These are phyloP conservation scores for Calephelis virginiensis DNA, from an alignment of 1,140 invertebrate genomes.

Conservation along the genomic window DNA sequence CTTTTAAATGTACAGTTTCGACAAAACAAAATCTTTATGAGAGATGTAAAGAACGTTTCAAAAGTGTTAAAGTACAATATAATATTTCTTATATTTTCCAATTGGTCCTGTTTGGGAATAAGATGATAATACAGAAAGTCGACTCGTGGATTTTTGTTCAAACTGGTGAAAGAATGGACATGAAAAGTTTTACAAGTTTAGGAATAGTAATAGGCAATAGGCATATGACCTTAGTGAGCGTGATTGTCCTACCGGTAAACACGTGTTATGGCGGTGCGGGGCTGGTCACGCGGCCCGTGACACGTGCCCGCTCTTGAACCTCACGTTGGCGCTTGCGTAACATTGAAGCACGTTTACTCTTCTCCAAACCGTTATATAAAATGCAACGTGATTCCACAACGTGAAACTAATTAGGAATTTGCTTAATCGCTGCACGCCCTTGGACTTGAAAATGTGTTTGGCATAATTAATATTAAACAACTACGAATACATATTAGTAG, in stretches of 20 bases:
- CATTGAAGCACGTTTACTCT: slow-evolving; percentile 56
- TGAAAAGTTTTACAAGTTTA: background rate
- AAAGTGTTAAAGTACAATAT: too few relatives aligned
- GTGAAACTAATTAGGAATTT: slow-evolving; percentile 56
- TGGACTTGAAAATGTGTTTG: slow-evolving; percentile 28
- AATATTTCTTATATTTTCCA: too few relatives aligned
- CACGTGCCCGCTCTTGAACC: slow-evolving; percentile 68
- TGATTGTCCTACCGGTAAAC: slow-evolving; percentile 48
- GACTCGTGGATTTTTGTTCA: slow-evolving; percentile 5
- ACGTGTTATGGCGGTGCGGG: slow-evolving; percentile 40
- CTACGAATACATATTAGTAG: background rate
- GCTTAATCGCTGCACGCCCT: slow-evolving; percentile 36
- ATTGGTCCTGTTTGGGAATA: too few relatives aligned
- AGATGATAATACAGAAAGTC: too few relatives aligned
- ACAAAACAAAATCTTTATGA: too few relatives aligned
- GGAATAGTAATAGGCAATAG: slow-evolving; percentile 17
- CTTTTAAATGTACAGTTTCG: too few relatives aligned
- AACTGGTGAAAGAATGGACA: background rate
- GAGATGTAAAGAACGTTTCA: too few relatives aligned
- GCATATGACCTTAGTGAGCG: slow-evolving; percentile 44
- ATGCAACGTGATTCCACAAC: slow-evolving; percentile 64
- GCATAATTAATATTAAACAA: slow-evolving; percentile 1
- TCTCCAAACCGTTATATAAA: slow-evolving; percentile 70
- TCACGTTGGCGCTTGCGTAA: slow-evolving; percentile 72
- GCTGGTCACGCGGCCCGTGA: slow-evolving; percentile 56